Conservation (phyloP, 2,888 invertebrate species). For the Cistogaster globosa region DNA sequence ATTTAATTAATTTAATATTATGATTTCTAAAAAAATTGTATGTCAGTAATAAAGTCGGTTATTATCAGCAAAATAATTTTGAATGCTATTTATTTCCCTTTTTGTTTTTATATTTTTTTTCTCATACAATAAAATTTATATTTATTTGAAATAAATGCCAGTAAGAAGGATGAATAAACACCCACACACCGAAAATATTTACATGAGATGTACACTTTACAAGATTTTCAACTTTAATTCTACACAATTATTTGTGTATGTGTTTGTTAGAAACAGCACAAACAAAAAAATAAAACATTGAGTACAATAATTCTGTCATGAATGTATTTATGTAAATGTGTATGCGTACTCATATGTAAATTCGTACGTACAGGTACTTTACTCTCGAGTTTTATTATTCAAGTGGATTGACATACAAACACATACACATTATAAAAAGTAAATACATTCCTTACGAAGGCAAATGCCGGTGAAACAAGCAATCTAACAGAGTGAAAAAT, state of each 20-base stretch:
- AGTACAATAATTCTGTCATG: slow-evolving; percentile 26
- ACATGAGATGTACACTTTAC: slow-evolving; percentile 50
- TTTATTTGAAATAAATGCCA: slow-evolving; percentile 61
- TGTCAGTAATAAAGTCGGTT: neutral
- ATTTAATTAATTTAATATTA: no score
- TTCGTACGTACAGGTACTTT: slow-evolving; percentile 32
- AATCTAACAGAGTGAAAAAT: slow-evolving; percentile 8
- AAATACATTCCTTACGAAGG: slow-evolving; percentile 14
- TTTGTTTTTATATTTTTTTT: slow-evolving; percentile 23
- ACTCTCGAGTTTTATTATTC: slow-evolving; percentile 51
- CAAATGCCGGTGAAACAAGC: slow-evolving; percentile 46
- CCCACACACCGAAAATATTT: slow-evolving; percentile 30
- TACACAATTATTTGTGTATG: neutral
- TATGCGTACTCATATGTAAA: neutral
- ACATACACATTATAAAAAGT: slow-evolving; percentile 37
- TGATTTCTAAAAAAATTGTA: neutral
- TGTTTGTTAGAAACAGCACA: slow-evolving; percentile 7
- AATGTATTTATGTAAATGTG: neutral
- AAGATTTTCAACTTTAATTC: slow-evolving; percentile 50
- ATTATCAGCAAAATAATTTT: neutral
- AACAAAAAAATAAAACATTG: neutral
- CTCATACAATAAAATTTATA: slow-evolving; percentile 36
- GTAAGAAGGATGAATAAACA: slow-evolving; percentile 26
- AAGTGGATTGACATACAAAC: slow-evolving; percentile 59
- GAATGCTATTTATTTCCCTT: slow-evolving; percentile 16